Base-by-base conservation (phyloP, 2,888 invertebrate species). In the Stomorhina lunata region DNA sequence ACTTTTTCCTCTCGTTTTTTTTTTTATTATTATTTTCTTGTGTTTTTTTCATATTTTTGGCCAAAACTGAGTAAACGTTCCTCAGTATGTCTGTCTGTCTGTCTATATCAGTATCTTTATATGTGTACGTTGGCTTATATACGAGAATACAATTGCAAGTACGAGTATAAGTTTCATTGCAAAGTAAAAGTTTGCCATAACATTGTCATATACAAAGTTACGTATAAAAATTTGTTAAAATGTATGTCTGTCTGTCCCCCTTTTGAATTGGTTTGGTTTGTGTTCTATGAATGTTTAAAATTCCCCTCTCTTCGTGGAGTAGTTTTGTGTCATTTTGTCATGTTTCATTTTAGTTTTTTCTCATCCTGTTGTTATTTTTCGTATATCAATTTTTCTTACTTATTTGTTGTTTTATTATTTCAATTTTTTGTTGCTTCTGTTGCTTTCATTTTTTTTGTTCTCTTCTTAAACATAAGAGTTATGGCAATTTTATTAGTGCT, bases 401-500 rank as follows among this genome's bases (percentile, higher is more conserved):
- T 50, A 76, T 37, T 68, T 66, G 32, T 32, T 48, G 34, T 34
- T 66, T 66, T 32, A 15, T 43, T 43, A 4, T n/a, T 66, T 53
- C 20, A 32, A 50, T 17, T 50, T 37, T 20, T 22, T 29, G n/a
- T n/a, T n/a, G n/a, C n/a, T 17, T 65, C 25, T 29, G 27, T 40
- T 4, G 4, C 2, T 50, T 29, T 66, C n/a, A n/a, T n/a, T 37
- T 25, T 22, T n/a, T 59, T 25, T 53, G 9, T 61, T 43, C 29
- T 32, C 22, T 69, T n/a, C 6, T 40, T 27, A 27, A 50, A 32
- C 65, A 72, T 43, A 61, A 63, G 59, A 69, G 65, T 75, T 76
- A 75, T 57, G 43, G 65, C 63, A 50, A 81, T 65, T 81, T 66
- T 76, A 76, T 80, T 80, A 71, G 76, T 29, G 43, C 66, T 76